These are phyloP conservation scores for Buceros bicornis DNA, from an alignment of 2,797 vertebrate species.

Conservation along the genomic window DNA sequence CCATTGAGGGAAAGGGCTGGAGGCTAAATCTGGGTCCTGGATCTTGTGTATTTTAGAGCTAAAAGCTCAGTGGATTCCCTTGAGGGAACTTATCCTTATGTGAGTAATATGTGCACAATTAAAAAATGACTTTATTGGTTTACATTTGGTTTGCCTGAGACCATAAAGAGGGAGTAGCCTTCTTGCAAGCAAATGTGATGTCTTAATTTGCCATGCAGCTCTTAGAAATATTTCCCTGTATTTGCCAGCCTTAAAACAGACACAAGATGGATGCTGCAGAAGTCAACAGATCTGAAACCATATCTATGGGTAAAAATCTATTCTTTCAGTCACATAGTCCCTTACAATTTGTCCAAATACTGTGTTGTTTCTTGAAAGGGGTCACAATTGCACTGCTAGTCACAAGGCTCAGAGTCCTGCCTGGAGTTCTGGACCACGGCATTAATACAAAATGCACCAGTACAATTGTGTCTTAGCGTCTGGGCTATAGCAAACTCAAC, in stretches of 20 bases:
- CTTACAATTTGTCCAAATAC: background rate
- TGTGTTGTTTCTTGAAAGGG: background rate
- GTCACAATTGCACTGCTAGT: background rate
- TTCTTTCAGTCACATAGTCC: background rate
- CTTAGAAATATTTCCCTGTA: background rate
- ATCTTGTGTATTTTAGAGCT: background rate
- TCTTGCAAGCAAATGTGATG: background rate
- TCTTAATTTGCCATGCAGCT: background rate
- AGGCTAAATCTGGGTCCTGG: slow-evolving; percentile 14
- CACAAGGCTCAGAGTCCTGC: background rate
- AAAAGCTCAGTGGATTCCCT: background rate
- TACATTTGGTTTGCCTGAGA: background rate
- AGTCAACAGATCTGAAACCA: background rate
- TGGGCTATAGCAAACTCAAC: background rate
- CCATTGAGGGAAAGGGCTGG: background rate
- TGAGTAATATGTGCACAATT: background rate
- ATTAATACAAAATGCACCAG: background rate
- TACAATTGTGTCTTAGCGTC: background rate
- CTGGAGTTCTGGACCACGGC: background rate
- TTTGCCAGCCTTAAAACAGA: background rate
- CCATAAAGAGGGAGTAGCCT: background rate
- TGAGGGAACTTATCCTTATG: background rate
- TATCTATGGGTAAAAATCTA: background rate
- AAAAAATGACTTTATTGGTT: background rate
- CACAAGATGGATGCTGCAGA: background rate